Conservation (phyloP, 1,140 invertebrate genomes). For the Caenorhabditis remanei region DNA sequence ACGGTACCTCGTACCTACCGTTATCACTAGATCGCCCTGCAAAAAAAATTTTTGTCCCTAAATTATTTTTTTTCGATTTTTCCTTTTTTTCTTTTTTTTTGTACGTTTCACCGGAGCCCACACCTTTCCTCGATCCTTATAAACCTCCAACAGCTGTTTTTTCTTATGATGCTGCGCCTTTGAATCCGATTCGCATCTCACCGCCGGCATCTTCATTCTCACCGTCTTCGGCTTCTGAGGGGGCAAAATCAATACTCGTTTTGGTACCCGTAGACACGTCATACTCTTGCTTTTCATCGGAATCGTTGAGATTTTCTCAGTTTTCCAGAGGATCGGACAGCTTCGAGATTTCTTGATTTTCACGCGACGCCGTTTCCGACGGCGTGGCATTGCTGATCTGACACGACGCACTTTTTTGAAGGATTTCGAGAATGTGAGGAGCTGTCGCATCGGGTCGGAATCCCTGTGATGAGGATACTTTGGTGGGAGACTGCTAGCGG, state of each 20-base stretch:
- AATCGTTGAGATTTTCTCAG: neutral
- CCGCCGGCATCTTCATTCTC: constrained; percentile 27
- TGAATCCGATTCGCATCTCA: constrained; percentile 35
- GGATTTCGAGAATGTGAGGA: constrained; percentile 74
- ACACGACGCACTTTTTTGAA: constrained; percentile 76
- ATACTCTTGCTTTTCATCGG: constrained; percentile 38
- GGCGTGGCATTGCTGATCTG: constrained; percentile 60
- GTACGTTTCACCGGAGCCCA: neutral
- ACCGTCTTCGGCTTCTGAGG: neutral
- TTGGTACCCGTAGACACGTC: constrained; percentile 12
- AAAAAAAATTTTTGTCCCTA: too few species aligned
- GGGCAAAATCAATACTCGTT: neutral
- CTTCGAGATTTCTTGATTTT: constrained; percentile 37
- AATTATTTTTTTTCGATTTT: too few species aligned
- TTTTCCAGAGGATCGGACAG: constrained; percentile 57
- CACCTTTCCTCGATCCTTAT: constrained; percentile 39
- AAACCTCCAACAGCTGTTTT: constrained; percentile 58
- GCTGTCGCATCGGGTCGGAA: constrained; percentile 64
- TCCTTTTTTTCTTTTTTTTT: neutral
- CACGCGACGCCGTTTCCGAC: constrained; percentile 54
- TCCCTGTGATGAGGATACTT: neutral
- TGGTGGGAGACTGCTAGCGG: neutral
- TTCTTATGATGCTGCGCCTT: constrained; percentile 30
- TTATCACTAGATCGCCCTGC: too few species aligned
- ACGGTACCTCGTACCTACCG: too few species aligned